phyloP scores from a whole-genome alignment of 2,113 vertebrate genomes.

The Phocoena phocoena region DNA sequence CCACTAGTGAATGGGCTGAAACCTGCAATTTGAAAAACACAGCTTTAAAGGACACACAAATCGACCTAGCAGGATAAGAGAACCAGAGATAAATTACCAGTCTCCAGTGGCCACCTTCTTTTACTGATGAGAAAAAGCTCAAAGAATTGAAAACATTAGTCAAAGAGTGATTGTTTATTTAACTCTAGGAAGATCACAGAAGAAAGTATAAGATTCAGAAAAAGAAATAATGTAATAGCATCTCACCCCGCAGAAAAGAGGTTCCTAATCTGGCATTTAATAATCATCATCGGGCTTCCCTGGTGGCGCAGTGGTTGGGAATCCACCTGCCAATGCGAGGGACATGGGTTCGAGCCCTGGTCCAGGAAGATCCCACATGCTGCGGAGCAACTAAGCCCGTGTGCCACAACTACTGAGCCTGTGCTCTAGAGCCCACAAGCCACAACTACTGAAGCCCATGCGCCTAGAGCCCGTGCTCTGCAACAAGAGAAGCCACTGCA shows the following conservation, averaged over 20 bases:
- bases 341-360: too few species aligned
- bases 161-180: conserved; percentile 15
- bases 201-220: not conserved
- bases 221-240: not conserved
- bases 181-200: not conserved
- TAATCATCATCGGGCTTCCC: not conserved
- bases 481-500: too few species aligned
- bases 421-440: too few species aligned
- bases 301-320: too few species aligned
- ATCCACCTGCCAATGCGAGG: too few species aligned
- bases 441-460: too few species aligned
- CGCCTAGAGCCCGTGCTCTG: too few species aligned
- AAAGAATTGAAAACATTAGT: conserved; percentile 23
- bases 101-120: not conserved
- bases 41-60: not conserved
- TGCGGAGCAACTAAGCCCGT: too few species aligned
- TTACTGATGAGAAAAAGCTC: not conserved
- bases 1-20: not conserved
- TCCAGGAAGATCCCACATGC: too few species aligned
- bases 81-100: not conserved
- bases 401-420: too few species aligned
- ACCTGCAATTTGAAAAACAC: not conserved
- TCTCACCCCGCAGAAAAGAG: not conserved
- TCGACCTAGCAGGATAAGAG: not conserved
- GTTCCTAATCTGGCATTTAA: not conserved